Percentiles rank a stretch among this genome's conserved stretches.
Evolutionary conservation across 1,140 invertebrate species (phyloP).

Genomic region (Panagrolaimus sp.): DNA sequence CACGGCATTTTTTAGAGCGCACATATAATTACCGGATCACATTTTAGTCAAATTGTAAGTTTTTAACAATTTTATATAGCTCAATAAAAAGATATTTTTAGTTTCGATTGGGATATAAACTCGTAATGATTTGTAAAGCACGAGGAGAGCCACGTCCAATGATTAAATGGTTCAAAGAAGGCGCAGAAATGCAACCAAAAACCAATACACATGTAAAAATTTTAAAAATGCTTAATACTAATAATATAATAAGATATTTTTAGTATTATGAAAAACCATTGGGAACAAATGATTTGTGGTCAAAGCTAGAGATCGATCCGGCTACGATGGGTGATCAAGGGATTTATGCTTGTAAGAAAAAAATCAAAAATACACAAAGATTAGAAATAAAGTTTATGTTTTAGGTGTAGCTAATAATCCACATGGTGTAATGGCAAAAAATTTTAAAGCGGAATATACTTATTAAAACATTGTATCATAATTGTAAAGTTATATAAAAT

Average conservation of each 20-base stretch:
- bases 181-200: conserved; percentile 56
- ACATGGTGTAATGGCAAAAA: conserved; percentile 57
- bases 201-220: conserved; percentile 51
- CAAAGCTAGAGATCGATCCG: conserved; percentile 58
- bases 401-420: conserved; percentile 59
- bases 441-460: conserved; percentile 58
- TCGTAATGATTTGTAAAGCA: conserved; percentile 52
- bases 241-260: conserved; percentile 21
- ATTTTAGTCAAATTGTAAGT: conserved; percentile 50
- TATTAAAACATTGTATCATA: conserved; percentile 35
- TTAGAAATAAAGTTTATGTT: conserved; percentile 16
- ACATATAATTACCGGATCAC: conserved; percentile 54
- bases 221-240: neutral
- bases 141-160: conserved; percentile 43
- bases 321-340: conserved; percentile 60
- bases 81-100: no score
- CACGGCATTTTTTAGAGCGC: conserved; percentile 44
- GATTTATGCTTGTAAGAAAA: conserved; percentile 41
- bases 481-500: conserved; percentile 2
- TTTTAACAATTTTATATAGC: no score
- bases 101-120: conserved; percentile 57
- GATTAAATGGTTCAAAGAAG: conserved; percentile 58
- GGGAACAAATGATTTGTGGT: conserved; percentile 50
- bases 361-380: no score
- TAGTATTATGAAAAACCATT: conserved; percentile 58